Percentiles rank a stretch among this genome's conserved stretches.
phyloP scores from a whole-genome alignment of 2,797 vertebrate species.

The Galago senegalensis region DNA sequence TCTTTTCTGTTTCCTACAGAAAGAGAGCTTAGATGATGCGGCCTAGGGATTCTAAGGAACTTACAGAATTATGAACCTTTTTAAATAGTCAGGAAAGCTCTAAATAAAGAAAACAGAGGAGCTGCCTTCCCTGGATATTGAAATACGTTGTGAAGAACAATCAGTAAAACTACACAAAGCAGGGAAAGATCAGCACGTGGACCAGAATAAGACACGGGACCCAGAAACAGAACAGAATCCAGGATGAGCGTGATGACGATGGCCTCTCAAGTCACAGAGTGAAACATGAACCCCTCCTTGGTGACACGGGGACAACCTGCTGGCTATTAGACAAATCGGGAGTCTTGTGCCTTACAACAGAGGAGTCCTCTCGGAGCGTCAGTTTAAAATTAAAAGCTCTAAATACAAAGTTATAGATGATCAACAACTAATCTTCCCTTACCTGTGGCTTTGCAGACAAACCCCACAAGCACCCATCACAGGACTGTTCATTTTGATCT shows the following conservation, averaged over 20 bases:
- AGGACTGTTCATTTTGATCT: not conserved
- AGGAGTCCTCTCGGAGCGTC: too few species aligned
- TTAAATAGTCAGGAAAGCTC: not conserved
- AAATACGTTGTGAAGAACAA: not conserved
- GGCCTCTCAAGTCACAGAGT: not conserved
- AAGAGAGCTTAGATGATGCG: not conserved
- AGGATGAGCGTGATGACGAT: rapidly evolving
- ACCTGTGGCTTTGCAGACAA: not conserved
- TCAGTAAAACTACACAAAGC: not conserved
- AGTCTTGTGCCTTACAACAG: not conserved
- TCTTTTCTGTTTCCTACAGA: not conserved
- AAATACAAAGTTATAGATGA: not conserved
- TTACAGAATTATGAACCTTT: not conserved
- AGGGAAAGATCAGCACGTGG: rapidly evolving
- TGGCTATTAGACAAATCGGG: not conserved
- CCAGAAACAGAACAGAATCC: not conserved
- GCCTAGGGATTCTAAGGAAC: too few species aligned
- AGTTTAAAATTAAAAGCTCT: not conserved
- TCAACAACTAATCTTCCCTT: not conserved
- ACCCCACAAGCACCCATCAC: not conserved
- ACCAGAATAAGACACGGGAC: not conserved
- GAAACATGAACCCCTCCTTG: not conserved
- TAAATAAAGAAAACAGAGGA: not conserved
- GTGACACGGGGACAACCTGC: not conserved
- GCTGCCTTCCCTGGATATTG: not conserved